Evolutionary conservation across 2,888 invertebrate species (phyloP).

Genomic region (Serripes groenlandicus): DNA sequence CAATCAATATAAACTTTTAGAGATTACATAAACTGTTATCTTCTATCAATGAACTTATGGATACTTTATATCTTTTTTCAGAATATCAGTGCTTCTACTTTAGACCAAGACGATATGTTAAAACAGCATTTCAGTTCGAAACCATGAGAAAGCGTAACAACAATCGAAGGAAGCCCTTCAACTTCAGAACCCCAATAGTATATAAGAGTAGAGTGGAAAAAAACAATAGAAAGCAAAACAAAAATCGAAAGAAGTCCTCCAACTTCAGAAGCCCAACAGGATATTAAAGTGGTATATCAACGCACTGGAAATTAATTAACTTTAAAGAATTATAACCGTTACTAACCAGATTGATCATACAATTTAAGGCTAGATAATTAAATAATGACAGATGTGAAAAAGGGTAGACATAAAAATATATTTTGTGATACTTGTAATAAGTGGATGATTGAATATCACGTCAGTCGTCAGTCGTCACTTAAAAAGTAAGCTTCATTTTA

Average conservation of each 20-base stretch:
- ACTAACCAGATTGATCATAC: no score
- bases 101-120: not conserved
- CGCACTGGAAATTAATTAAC: not conserved
- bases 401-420: slow-evolving; percentile 37
- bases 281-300: not conserved
- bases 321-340: not conserved
- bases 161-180: no score
- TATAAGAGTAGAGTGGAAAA: no score
- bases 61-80: not conserved
- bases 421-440: slow-evolving; percentile 43
- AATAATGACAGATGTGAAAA: slow-evolving; percentile 10
- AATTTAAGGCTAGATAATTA: no score
- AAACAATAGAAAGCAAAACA: not conserved
- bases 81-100: not conserved
- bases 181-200: no score
- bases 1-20: no score
- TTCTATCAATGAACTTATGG: no score
- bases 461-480: slow-evolving; percentile 42
- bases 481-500: slow-evolving; percentile 37
- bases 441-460: slow-evolving; percentile 55
- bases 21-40: no score
- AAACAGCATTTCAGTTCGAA: not conserved
- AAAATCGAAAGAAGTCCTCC: not conserved
- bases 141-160: no score
- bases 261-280: not conserved